Percentiles rank a stretch among this genome's conserved stretches.
phyloP scores from a whole-genome alignment of 2,113 vertebrate species.

The Guaruba guarouba region DNA sequence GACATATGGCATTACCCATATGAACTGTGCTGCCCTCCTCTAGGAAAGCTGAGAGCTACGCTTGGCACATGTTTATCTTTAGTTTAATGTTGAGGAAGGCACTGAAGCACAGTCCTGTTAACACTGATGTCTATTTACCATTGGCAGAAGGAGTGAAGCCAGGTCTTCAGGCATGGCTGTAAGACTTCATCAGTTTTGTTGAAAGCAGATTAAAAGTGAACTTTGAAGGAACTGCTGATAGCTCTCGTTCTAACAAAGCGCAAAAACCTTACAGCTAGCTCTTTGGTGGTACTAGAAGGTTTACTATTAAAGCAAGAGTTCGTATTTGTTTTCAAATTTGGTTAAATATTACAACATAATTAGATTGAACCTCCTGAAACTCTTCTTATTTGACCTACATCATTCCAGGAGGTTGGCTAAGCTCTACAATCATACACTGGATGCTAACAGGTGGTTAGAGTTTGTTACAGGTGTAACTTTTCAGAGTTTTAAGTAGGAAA shows the following conservation, averaged over 20 bases:
- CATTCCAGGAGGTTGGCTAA: background rate
- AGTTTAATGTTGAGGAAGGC: background rate
- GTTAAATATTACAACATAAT: slow-evolving; percentile 68
- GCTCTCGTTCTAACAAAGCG: background rate
- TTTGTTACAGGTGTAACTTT: background rate
- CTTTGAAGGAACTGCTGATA: background rate
- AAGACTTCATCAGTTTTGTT: background rate
- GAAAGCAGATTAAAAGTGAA: background rate
- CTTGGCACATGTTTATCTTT: background rate
- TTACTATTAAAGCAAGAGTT: slow-evolving; percentile 64
- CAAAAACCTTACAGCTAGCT: background rate
- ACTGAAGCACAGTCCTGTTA: background rate
- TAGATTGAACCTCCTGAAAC: slow-evolving; percentile 40
- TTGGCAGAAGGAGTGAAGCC: background rate
- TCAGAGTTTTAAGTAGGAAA: background rate
- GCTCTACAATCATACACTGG: background rate
- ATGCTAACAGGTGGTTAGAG: background rate
- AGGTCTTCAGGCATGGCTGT: background rate
- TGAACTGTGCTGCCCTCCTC: background rate
- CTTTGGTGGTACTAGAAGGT: background rate
- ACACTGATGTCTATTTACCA: background rate
- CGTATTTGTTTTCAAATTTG: slow-evolving; percentile 3
- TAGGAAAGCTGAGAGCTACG: background rate
- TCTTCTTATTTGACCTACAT: slow-evolving; percentile 11
- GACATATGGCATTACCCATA: too few species aligned